A percentile compares a stretch with the other conserved stretches of the same genome.
Conservation (phyloP, 2,113 vertebrate species). For the Gymnarchus niloticus region DNA sequence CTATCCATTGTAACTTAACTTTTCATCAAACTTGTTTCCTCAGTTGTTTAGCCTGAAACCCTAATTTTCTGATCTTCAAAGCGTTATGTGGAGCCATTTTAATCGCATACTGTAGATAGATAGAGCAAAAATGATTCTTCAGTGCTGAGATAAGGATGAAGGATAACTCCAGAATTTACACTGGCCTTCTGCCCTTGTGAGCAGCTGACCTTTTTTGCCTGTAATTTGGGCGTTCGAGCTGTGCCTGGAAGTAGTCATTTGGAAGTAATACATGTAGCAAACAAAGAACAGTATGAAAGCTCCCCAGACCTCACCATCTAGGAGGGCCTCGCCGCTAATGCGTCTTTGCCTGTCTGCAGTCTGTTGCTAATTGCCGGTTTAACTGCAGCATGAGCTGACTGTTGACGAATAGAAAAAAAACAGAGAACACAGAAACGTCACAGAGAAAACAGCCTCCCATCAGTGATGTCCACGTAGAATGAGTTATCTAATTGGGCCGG, state of each 20-base stretch:
- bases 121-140: not conserved
- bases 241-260: not conserved
- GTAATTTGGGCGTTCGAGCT: not conserved
- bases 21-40: not conserved
- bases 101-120: not conserved
- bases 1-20: not conserved
- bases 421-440: not conserved
- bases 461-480: not conserved
- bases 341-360: slow-evolving; percentile 4
- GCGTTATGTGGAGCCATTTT: not conserved
- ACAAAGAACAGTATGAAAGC: not conserved
- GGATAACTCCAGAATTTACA: not conserved
- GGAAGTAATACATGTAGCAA: not conserved
- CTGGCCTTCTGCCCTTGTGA: not conserved
- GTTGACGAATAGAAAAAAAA: not conserved
- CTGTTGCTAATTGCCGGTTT: slow-evolving; percentile 15
- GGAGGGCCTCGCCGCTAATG: not conserved
- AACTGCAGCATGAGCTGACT: not conserved
- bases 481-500: not conserved
- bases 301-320: not conserved
- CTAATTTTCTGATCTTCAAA: not conserved
- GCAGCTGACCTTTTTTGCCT: not conserved
- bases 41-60: not conserved
- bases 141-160: not conserved
- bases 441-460: not conserved